A percentile compares a stretch with the other conserved stretches of the same genome.
These are phyloP conservation scores for Cremastinae sp. DNA, from an alignment of 2,888 invertebrate species.

Conservation along the genomic window DNA sequence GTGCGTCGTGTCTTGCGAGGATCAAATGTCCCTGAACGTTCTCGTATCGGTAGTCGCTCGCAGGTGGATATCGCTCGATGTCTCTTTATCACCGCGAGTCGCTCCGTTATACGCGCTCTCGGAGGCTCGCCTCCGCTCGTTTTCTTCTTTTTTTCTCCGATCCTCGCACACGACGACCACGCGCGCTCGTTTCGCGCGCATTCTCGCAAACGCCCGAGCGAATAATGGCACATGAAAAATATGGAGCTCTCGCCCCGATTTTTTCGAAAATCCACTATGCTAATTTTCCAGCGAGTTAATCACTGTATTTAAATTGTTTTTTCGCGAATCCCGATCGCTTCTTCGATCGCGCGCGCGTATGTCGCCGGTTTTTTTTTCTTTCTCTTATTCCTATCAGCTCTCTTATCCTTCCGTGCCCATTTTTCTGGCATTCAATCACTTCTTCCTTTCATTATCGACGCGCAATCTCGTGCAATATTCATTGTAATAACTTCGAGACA, in stretches of 20 bases:
- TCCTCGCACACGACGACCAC: conserved; percentile 34
- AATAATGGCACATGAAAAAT: not conserved
- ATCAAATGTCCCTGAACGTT: conserved; percentile 69
- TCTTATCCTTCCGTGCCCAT: not conserved
- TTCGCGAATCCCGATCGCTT: conserved; percentile 45
- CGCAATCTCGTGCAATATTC: conserved; percentile 36
- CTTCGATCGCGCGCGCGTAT: conserved; percentile 22
- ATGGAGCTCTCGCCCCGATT: not conserved
- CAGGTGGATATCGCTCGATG: conserved; percentile 54
- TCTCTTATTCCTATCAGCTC: no score
- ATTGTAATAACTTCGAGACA: conserved; percentile 42
- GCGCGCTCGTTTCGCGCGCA: conserved; percentile 33
- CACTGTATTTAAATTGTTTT: conserved; percentile 66
- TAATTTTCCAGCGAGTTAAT: conserved; percentile 64
- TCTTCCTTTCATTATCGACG: not conserved
- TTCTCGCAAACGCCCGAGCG: conserved; percentile 10
- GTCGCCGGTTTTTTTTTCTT: not conserved
- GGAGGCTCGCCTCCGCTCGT: conserved; percentile 72
- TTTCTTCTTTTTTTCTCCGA: conserved; percentile 33
- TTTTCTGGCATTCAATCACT: conserved; percentile 13
- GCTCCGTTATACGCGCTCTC: conserved; percentile 72
- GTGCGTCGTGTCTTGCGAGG: conserved; percentile 9
- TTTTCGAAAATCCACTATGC: conserved; percentile 60
- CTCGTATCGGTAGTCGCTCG: conserved; percentile 38
- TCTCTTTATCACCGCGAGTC: conserved; percentile 58